Percentiles rank a stretch among this genome's conserved stretches.
These are phyloP conservation scores for Protosalanx chinensis DNA, from an alignment of 2,797 vertebrate genomes.

Conservation along the genomic window DNA sequence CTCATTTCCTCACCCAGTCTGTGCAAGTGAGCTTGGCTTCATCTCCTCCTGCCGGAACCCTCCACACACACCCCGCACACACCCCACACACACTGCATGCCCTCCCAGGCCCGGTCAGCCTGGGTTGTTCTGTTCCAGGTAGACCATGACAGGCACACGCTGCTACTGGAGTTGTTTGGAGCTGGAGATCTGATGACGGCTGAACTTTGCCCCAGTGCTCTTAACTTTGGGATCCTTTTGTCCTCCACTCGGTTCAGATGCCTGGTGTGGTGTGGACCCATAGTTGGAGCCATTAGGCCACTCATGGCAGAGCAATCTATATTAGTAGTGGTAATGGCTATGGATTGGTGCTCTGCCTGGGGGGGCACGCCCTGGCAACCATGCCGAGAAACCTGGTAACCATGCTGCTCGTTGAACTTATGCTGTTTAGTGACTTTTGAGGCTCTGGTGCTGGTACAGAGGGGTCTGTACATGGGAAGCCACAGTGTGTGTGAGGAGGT, in stretches of 20 bases:
- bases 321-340: slow-evolving; percentile 36
- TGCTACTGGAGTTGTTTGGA: neutral
- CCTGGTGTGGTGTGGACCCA: neutral
- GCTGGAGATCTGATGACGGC: neutral
- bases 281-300: neutral
- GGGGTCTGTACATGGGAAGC: too few species aligned
- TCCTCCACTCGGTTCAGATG: neutral
- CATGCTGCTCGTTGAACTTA: slow-evolving; percentile 37
- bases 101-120: neutral
- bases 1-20: slow-evolving; percentile 76
- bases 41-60: slow-evolving; percentile 55
- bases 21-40: slow-evolving; percentile 56
- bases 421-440: slow-evolving; percentile 8
- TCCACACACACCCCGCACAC: neutral
- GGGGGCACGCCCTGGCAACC: slow-evolving; percentile 28
- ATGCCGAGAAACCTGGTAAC: slow-evolving; percentile 18
- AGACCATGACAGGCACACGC: neutral
- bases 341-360: slow-evolving; percentile 31
- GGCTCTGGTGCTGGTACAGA: too few species aligned
- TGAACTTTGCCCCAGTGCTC: neutral
- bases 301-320: slow-evolving; percentile 24
- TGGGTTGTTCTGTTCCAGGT: neutral
- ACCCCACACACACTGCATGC: neutral
- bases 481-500: too few species aligned
- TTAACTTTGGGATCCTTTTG: neutral